Base-by-base conservation (phyloP, 2,797 vertebrate species). In the Anabacerthia variegaticeps region DNA sequence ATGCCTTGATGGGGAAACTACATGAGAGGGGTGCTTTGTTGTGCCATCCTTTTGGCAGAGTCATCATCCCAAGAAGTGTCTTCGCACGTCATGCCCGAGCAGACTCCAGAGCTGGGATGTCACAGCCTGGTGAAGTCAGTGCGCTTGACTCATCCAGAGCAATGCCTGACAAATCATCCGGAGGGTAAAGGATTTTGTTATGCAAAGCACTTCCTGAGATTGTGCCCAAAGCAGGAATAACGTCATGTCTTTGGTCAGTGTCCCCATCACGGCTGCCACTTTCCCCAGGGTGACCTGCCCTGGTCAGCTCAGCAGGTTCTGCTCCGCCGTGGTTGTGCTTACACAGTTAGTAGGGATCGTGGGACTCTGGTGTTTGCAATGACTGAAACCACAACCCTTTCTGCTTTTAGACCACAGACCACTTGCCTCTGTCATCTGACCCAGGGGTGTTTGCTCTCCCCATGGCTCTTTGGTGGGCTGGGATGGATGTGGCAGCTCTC, bases 211-310 rank as follows among this genome's bases (percentile, higher is more conserved):
- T 6, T 43, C 68, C 12, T 16, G 55, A 65, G 75, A 9, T 74
- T n/a, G 85, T 76, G 39, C 49, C 71, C 73, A 14, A 61, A 85
- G 91, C 59, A 56, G 76, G 55, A 66, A 86, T 82, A 82, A 81
- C 44, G 14, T 91, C 39, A 93, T 69, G 88, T 83, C 82, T 91
- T 81, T 48, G 10, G 48, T 6, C 23, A 0, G 9, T 18, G 93
- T 92, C 88, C 52, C 83, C 66, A 48, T n/a, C 73, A 43, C 52
- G 1, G 0, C 48, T 9, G 49, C 61, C 28, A 69, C 65, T 49
- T 77, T 26, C 83, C 43, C 0, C 18, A 15, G 68, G 68, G 81
- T 91, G 52, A 95, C 84, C 89, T 49, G 75, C 43, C 48, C 51
- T 17, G 59, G 3, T 21, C 15, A 75, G 56, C 80, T 78, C 73